Percentiles rank a stretch among this genome's conserved stretches.
Conservation (phyloP, 1,140 invertebrate species). For the Lordiphosa mommai region DNA sequence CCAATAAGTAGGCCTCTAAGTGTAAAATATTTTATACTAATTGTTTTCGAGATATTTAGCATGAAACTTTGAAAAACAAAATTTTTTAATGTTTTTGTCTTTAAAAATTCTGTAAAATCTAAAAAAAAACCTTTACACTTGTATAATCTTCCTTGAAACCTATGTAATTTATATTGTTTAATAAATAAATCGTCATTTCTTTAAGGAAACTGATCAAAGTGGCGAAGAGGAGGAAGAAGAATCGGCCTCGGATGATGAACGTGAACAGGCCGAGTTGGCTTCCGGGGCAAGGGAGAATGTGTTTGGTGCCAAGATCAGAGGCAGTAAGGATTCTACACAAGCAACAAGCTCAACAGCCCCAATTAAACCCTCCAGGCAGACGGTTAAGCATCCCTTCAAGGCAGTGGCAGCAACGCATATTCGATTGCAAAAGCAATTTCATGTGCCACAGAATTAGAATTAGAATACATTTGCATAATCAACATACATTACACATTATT, state of each 20-base stretch:
- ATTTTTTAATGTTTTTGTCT: too few relatives aligned
- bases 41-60: too few relatives aligned
- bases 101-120: too few relatives aligned
- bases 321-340: constrained; percentile 22
- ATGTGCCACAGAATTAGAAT: constrained; percentile 67
- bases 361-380: constrained; percentile 37
- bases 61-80: too few relatives aligned
- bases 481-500: constrained; percentile 40
- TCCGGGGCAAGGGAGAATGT: constrained; percentile 45
- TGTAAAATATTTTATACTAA: too few relatives aligned
- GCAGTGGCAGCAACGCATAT: constrained; percentile 71
- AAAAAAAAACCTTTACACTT: too few relatives aligned
- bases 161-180: not conserved
- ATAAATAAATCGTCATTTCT: not conserved
- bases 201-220: constrained; percentile 48
- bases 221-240: constrained; percentile 54
- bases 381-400: constrained; percentile 69
- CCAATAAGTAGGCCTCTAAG: too few relatives aligned
- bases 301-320: constrained; percentile 41
- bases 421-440: constrained; percentile 70
- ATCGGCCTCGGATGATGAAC: constrained; percentile 51
- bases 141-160: too few relatives aligned
- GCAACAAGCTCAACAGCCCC: constrained; percentile 5
- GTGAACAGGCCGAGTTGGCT: constrained; percentile 17
- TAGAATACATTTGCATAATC: constrained; percentile 25